These are phyloP conservation scores for Tor tambroides DNA, from an alignment of 2,113 vertebrate species.

Conservation along the genomic window DNA sequence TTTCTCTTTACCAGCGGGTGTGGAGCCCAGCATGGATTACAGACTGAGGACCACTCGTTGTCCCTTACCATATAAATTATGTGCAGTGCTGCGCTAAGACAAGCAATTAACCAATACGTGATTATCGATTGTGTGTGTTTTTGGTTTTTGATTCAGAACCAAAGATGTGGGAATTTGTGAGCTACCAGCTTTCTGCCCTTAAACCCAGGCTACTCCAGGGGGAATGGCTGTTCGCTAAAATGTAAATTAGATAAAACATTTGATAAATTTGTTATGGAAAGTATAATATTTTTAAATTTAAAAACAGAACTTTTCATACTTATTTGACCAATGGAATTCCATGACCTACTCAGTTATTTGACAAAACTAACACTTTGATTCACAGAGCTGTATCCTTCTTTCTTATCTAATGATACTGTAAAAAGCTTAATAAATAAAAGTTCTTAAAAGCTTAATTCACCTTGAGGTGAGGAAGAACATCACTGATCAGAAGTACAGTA, in stretches of 20 bases:
- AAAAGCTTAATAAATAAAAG: not conserved
- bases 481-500: no score
- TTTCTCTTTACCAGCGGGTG: conserved; percentile 59
- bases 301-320: not conserved
- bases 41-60: conserved; percentile 46
- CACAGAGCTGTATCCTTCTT: not conserved
- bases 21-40: conserved; percentile 66
- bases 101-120: not conserved
- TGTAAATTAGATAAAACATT: no score
- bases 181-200: no score
- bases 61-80: conserved; percentile 67
- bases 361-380: not conserved
- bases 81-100: conserved; percentile 53
- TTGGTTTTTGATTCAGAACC: not conserved
- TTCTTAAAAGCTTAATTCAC: no score
- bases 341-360: no score
- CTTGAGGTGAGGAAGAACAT: no score
- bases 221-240: no score
- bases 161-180: no score
- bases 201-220: no score
- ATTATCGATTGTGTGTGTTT: not conserved
- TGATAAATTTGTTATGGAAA: no score
- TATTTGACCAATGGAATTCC: no score
- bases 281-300: no score
- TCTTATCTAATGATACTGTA: not conserved